Evolutionary conservation across 2,888 invertebrate species (phyloP).

Genomic region (Athripsodes cinereus): DNA sequence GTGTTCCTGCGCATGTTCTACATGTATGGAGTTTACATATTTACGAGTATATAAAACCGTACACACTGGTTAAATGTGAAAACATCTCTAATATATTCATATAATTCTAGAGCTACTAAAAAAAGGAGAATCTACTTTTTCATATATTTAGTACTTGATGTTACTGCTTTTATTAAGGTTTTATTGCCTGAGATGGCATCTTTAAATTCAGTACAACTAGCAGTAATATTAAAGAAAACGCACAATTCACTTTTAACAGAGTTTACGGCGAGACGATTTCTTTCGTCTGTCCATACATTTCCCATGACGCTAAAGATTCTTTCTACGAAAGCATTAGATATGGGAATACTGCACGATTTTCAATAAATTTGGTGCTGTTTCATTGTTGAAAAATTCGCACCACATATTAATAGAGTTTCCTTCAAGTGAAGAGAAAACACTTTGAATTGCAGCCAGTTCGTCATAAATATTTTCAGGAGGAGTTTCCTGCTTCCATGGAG

Average conservation of each 20-base stretch:
- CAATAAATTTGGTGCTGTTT: neutral
- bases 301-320: neutral
- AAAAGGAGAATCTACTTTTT: neutral
- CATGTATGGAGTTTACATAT: no score
- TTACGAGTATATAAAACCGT: no score
- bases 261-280: neutral
- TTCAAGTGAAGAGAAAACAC: neutral
- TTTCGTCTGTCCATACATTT: neutral
- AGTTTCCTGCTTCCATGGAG: slow-evolving; percentile 4
- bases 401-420: neutral
- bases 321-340: slow-evolving; percentile 1
- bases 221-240: neutral
- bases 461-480: slow-evolving; percentile 2
- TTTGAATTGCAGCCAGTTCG: slow-evolving; percentile 1
- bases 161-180: neutral
- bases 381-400: neutral
- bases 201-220: neutral
- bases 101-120: no score
- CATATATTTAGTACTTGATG: slow-evolving; percentile 1
- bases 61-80: no score
- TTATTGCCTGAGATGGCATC: neutral
- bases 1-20: no score
- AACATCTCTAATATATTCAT: no score
- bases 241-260: neutral
- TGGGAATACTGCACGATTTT: neutral